Conservation (phyloP, 2,888 invertebrate species). For the Matsumyia berberina region DNA sequence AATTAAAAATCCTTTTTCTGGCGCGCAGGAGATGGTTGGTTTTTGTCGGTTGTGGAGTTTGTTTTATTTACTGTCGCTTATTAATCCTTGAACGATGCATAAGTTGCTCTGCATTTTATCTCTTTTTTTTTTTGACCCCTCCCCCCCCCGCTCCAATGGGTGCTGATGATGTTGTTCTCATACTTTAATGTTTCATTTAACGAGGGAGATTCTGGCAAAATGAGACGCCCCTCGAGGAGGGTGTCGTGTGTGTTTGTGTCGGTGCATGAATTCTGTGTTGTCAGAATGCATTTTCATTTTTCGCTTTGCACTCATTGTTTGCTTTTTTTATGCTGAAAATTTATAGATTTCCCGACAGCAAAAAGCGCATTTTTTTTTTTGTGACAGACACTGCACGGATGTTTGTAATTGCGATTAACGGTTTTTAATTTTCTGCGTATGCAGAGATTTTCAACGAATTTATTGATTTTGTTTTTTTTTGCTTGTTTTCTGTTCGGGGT, state of each 20-base stretch:
- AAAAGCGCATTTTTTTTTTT: too few relatives aligned
- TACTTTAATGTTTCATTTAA: conserved; percentile 69
- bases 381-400: conserved; percentile 39
- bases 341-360: conserved; percentile 42
- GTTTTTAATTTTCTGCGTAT: conserved; percentile 70
- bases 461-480: conserved; percentile 34
- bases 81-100: conserved; percentile 62
- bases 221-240: neutral
- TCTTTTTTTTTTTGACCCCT: too few relatives aligned
- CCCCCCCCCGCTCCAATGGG: conserved; percentile 37
- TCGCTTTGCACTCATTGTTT: conserved; percentile 45
- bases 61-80: conserved; percentile 21
- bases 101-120: conserved; percentile 63
- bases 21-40: neutral
- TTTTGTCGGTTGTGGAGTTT: neutral
- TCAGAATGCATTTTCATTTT: conserved; percentile 39
- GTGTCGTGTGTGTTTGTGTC: conserved; percentile 3
- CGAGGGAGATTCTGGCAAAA: conserved; percentile 45
- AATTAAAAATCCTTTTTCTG: conserved; percentile 59
- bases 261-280: conserved; percentile 21
- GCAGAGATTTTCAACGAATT: conserved; percentile 50
- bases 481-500: neutral
- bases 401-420: conserved; percentile 76
- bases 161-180: conserved; percentile 46
- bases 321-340: conserved; percentile 55